Evolutionary conservation across 2,888 invertebrate genomes (phyloP), one percentile per base, ranked within the genome.

Genomic region (Amphipyra tragopoginis): DNA sequence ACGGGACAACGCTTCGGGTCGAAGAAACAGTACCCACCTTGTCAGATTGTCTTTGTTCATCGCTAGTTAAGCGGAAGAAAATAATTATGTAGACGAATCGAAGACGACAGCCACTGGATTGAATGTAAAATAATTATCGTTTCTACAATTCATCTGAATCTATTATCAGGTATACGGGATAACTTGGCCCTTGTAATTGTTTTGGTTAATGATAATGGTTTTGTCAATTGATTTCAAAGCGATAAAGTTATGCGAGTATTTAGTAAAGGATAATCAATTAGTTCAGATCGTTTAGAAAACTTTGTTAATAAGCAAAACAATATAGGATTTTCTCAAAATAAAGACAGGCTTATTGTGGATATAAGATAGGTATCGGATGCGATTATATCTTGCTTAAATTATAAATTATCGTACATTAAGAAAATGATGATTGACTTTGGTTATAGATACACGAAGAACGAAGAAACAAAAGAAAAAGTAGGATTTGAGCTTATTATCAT

Each of bases 61-160:
- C 75, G 71, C 81, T 86, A 87, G 81, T 90, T 90, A 81, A 88
- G 88, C 90, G 90, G 85, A 91, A 89, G 88, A 90, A 89, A 90
- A 90, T 90, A 90, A 91, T 91, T 91, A 87, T 82, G 72, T 74
- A 75, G 81, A 85, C 73, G 83, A 86, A 86, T 87, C 83, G 84
- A 83, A 84, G 75, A 82, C 72, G 85, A 81, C 75, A 75, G 61
- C 59, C 74, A 73, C 77, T 75, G 75, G 69, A 80, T 82, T 79
- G 80, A 75, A 83, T 82, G 75, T 82, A 80, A 82, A 77, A 80
- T 77, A 74, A 78, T 79, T 75, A 80, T 71, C 69, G 44, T 68
- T 71, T 70, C 59, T 60, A 66, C 57, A 60, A 65, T 72, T 78
- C 65, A 56, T 63, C 61, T 51, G 29, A 60, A 71, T 59, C 56